Base-by-base conservation (phyloP, 2,113 vertebrate genomes). In the Formicarius rufipectus region DNA sequence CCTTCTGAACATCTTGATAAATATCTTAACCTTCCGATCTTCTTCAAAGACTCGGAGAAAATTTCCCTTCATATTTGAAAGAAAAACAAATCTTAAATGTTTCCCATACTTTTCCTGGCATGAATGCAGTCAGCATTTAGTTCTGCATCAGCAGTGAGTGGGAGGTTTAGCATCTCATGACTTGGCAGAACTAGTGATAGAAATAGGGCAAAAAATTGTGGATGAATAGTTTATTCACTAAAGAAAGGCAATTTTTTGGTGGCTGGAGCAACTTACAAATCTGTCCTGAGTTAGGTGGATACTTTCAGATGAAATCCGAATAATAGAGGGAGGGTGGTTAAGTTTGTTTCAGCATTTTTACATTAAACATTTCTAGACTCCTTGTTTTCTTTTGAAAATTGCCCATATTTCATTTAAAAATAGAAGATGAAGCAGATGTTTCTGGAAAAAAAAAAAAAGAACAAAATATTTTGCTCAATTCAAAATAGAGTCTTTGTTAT, bases 191-290 rank as follows among this genome's bases (percentile, higher is more conserved):
- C 63, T 30, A 84, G 47, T 1, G 3, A 67, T 10, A 93, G 63
- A 93, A 90, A 81, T 39, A 55, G 88, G 90, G 31, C 33, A 83
- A 89, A 89, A 91, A 71, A 37, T 6, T 59, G 50, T 75, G 27
- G 53, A 87, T 75, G 22, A 93, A 82, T 72, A 62, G 45, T 90
- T 94, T 94, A 87, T 91, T 93, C 53, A 66, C 40, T 49, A 39
- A 75, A 83, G 89, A 82, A 66, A 90, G 28, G n/a, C 67, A 56
- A 22, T 84, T 91, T 89, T n/a, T 68, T 35, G 25, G 39, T 84
- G 69, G 49, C 49, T 84, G 60, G 63, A 80, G 72, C n/a, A 87
- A 80, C 12, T 66, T 90, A 6, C 31, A 67, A 91, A 52, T 87
- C 58, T 62, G 39, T 84, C 35, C 35, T 91, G 73, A 75, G 19